Evolutionary conservation across 2,888 invertebrate species (phyloP), one percentile per base, ranked within the genome.

Genomic region (Eupithecia inturbata): DNA sequence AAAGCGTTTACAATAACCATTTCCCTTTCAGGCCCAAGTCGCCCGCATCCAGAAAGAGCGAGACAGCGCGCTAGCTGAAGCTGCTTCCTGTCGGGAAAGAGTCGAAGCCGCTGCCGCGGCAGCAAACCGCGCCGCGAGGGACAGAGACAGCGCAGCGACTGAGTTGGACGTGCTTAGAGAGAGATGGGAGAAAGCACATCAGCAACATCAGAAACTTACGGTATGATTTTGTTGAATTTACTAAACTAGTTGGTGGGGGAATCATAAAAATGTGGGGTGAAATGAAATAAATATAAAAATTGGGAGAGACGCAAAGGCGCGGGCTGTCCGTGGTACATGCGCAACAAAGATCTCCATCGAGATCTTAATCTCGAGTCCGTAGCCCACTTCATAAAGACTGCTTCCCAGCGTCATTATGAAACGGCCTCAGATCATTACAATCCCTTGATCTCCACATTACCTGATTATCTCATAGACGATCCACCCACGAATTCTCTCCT

Each of bases 151-250:
- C 78, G 96, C 97, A 76, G 96, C 97, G 82, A 97, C 97, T 0
- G 98, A 98, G 91, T 93, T 98, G 79, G 98, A 98, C 72, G 96
- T 98, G 66, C 95, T 98, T 14, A 96, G 98, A 86, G 98, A 98
- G 82, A 94, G 98, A 87, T 97, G 98, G 96, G 98, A 98, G 88
- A 98, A 98, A 87, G 96, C 97, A 19, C 97, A 98, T 88, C 95
- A 96, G 82, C 95, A 96, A 83, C 97, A 98, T 82, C 97, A 98
- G 91, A 98, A 98, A 91, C 91, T 97, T 66, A 97, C 97, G 92
- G 97, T 97, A 66, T 19, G 26, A n/a, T 67, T 67, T n/a, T n/a
- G n/a, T 67, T 49, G 16, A 19, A 14, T 49, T 7, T 5, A n/a
- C 12, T 41, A 16, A 22, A 64, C 64, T 60, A 45, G 41, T 33